Base-by-base conservation (phyloP, 64 coral and sea anemone genomes). In the Dendronephthya gigantea region DNA sequence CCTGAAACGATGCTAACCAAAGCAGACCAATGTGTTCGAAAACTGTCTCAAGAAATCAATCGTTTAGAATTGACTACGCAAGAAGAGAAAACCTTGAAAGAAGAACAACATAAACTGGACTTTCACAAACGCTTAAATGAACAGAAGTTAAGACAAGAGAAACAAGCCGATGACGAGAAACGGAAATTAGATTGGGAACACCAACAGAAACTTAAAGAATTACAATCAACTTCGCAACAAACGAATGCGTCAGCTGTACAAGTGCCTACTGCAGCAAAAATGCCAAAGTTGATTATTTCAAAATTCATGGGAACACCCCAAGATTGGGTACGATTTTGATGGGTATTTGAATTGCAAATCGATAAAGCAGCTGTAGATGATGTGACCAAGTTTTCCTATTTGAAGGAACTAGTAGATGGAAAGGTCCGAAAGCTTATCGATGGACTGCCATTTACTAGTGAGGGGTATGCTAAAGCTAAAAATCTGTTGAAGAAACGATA, bases 341-440 rank as follows among this genome's bases (percentile, higher is more conserved):
- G 62, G 7, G 86, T 88, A 19, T 92, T 92, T 22, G 31, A 74
- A 25, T 16, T 40, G 7, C 52, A 81, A 52, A 55, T 92, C 50
- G 85, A 92, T 15, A 72, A 56, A 1, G 36, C 85, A 2, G 83
- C 14, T 84, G 48, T 36, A 16, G 27, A 68, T 31, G 37, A 35
- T 0, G 82, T 85, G n/a, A 84, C 86, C 2, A 92, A 92, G 19
- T 92, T 84, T 37, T 88, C 81, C 1, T 74, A 88, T 17, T 19
- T 92, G 28, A 92, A 92, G 59, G 90, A 92, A 34, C 49, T 84
- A 17, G 55, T 92, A 23, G 33, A 83, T 13, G 6, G 19, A 2
- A 92, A 84, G n/a, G 90, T 92, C 0, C 55, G 86, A 70, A 92
- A 84, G 9, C 39, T 55, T 2, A 79, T 92, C 14, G 85, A 88